Base-by-base conservation (phyloP, 2,113 vertebrate species). In the Erythrocebus patas region DNA sequence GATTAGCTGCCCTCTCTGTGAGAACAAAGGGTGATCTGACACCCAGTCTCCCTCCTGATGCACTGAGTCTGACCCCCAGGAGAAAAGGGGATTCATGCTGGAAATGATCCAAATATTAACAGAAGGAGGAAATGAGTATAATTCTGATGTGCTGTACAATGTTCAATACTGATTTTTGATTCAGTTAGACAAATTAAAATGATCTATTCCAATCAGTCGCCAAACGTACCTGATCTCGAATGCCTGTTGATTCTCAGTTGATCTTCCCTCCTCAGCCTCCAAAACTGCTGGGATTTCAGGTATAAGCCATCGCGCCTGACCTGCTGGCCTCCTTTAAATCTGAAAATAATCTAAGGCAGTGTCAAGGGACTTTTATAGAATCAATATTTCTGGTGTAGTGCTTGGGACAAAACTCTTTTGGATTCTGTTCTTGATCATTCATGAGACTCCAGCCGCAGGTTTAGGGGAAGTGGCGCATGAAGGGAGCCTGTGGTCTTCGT, bases 151-250 rank as follows among this genome's bases (percentile, higher is more conserved):
- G 23, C 50, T 14, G 3, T 20, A 38, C 78, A 50, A 89, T 85
- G 72, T 97, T 97, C 96, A 97, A 79, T 97, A 98, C 85, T 98
- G 97, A 98, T 55, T 98, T 98, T 90, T 91, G 91, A 96, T 95
- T 98, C 96, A 94, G 84, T 2, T 50, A 88, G 70, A 97, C 90
- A 91, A 97, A 95, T 93, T 98, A 96, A 93, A 96, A 89, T 96
- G 76, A 98, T 97, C 97, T 97, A 50, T 97, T 98, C 89, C 27
- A 94, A 89, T 94, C 98, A 97, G 87, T 95, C 97, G 94, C 97
- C 97, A 98, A 98, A 97, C 86, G 91, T 94, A 98, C 97, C 97
- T 98, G 52, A 55, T 55, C 18, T 55, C 2, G 52, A 55, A 55
- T 55, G 52, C 52, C 52, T 55, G 52, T 50, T 50, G 48, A 50